A percentile compares a stretch with the other conserved stretches of the same genome.
These are phyloP conservation scores for Ochotona curzoniae DNA, from an alignment of 2,113 vertebrate genomes.

Conservation along the genomic window DNA sequence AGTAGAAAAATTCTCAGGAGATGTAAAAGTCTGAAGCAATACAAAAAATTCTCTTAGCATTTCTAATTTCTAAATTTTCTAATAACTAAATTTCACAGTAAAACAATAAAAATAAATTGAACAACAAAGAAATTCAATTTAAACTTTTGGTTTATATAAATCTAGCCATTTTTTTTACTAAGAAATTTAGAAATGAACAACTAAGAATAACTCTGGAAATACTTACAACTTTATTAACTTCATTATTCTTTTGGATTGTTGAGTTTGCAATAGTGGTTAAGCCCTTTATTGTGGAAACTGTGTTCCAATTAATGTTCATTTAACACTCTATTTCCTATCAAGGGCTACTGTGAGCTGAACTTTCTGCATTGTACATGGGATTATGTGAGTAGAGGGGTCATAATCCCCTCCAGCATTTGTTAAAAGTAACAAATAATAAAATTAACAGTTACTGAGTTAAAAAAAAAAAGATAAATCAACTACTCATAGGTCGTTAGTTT, in stretches of 20 bases:
- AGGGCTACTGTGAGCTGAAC: not conserved
- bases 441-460: not conserved
- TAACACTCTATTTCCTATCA: not conserved
- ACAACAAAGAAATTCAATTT: not conserved
- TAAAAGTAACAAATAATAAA: not conserved
- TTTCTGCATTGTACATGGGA: not conserved
- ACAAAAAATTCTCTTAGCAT: conserved; percentile 20
- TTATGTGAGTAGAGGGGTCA: conserved; percentile 1
- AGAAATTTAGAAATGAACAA: not conserved
- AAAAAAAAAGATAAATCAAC: not conserved
- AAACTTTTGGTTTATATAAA: not conserved
- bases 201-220: not conserved
- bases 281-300: conserved; percentile 6
- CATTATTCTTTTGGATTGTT: not conserved
- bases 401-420: not conserved
- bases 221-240: not conserved
- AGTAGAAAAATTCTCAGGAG: not conserved
- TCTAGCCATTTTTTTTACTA: not conserved
- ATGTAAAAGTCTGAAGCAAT: not conserved
- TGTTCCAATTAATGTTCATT: not conserved
- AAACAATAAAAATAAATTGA: not conserved
- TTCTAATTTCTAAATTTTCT: not conserved
- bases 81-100: not conserved
- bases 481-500: not conserved
- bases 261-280: not conserved